Evolutionary conservation across 1,140 invertebrate genomes (phyloP).

Genomic region (Zaprionus taronus): DNA sequence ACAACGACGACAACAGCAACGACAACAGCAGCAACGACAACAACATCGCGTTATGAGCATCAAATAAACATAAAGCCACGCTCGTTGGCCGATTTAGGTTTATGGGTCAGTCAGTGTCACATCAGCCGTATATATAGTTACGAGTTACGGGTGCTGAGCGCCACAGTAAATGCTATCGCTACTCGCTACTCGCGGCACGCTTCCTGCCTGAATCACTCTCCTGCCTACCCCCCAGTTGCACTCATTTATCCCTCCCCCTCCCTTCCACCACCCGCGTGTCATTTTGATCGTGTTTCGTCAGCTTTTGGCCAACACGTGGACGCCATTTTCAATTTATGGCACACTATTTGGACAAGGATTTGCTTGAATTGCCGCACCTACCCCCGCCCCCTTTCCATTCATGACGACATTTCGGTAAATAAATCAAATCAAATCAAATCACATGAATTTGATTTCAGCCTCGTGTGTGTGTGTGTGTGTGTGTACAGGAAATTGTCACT

Average conservation of each 20-base stretch:
- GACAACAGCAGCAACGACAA: constrained; percentile 12
- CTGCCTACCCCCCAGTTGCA: not conserved
- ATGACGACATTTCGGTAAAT: constrained; percentile 44
- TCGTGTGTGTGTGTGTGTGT: not conserved
- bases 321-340: constrained; percentile 65
- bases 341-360: constrained; percentile 54
- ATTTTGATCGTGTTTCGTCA: constrained; percentile 22
- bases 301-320: constrained; percentile 37
- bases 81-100: constrained; percentile 56
- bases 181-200: constrained; percentile 19
- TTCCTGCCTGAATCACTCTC: constrained; percentile 8
- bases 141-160: constrained; percentile 34
- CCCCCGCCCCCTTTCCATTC: not conserved
- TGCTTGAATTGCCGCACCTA: constrained; percentile 15
- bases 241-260: not conserved
- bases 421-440: constrained; percentile 65
- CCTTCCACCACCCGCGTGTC: not conserved
- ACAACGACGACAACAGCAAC: not conserved
- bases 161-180: constrained; percentile 24
- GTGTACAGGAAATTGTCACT: constrained; percentile 54
- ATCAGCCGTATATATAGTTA: constrained; percentile 47
- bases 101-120: constrained; percentile 54
- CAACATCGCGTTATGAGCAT: constrained; percentile 51
- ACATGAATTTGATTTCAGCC: constrained; percentile 39
- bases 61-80: constrained; percentile 61